Evolutionary conservation across 2,888 invertebrate species (phyloP).

Genomic region (Spodoptera exigua): DNA sequence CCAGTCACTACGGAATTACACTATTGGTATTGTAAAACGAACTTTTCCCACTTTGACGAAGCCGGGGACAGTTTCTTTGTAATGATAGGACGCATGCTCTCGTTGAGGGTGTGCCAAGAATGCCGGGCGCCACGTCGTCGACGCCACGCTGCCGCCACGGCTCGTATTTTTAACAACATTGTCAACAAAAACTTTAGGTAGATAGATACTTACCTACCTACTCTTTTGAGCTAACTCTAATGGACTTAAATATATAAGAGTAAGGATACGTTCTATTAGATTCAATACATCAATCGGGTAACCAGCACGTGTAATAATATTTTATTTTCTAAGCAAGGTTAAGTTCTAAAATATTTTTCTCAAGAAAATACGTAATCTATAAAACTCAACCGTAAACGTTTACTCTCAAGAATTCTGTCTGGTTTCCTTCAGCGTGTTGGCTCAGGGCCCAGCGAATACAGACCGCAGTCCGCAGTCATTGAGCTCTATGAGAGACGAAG

Average conservation of each 20-base stretch:
- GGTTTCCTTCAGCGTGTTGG: conserved; percentile 70
- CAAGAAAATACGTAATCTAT: conserved; percentile 29
- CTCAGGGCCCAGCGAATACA: conserved; percentile 68
- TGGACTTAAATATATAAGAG: neutral
- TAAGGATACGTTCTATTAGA: conserved; percentile 4
- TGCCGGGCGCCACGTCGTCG: conserved; percentile 46
- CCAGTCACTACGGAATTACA: conserved; percentile 43
- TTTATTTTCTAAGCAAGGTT: conserved; percentile 13
- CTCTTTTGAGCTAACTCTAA: too few relatives aligned
- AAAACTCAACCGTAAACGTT: conserved; percentile 54
- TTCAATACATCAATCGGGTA: too few relatives aligned
- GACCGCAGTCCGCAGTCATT: conserved; percentile 67
- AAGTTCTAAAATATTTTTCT: conserved; percentile 32
- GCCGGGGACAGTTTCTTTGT: conserved; percentile 53
- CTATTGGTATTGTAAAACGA: conserved; percentile 51
- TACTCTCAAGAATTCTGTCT: conserved; percentile 57
- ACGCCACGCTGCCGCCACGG: conserved; percentile 31
- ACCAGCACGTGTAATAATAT: too few relatives aligned
- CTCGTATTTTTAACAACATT: conserved; percentile 39
- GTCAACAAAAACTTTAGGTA: conserved; percentile 36
- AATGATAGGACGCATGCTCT: conserved; percentile 55
- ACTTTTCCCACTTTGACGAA: conserved; percentile 57
- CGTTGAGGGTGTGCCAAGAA: conserved; percentile 65
- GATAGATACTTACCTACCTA: too few relatives aligned
- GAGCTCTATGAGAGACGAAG: conserved; percentile 64